Conservation (phyloP, 2,113 vertebrate species). For the Daphoenositta chrysoptera region DNA sequence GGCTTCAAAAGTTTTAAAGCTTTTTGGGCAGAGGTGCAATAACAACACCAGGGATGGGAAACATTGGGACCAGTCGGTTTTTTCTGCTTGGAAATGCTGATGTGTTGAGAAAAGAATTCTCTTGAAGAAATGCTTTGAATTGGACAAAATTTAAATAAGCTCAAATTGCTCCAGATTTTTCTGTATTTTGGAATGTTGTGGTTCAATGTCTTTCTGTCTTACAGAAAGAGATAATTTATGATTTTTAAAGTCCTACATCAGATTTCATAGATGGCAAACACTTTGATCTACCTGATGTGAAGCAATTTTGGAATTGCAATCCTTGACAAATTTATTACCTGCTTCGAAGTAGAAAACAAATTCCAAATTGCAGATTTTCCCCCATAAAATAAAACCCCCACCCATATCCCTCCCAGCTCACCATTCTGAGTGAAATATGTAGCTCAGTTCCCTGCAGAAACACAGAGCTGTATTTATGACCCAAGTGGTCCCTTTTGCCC, state of each 20-base stretch:
- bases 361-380: neutral
- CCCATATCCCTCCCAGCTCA: neutral
- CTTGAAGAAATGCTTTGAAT: neutral
- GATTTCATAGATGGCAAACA: neutral
- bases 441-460: neutral
- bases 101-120: neutral
- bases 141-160: neutral
- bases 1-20: neutral
- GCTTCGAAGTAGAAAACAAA: neutral
- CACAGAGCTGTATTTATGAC: neutral
- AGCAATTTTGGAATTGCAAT: neutral
- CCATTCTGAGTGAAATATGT: neutral
- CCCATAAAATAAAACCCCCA: neutral
- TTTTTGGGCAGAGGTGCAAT: neutral
- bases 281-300: neutral
- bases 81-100: neutral
- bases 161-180: neutral
- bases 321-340: neutral
- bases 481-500: neutral
- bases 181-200: neutral
- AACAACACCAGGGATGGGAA: neutral
- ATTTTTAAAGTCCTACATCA: neutral
- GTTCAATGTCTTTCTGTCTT: neutral
- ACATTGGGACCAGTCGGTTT: fast-evolving
- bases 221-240: neutral